Base-by-base conservation (phyloP, 1,140 invertebrate species). In the Palaemon carinicauda region DNA sequence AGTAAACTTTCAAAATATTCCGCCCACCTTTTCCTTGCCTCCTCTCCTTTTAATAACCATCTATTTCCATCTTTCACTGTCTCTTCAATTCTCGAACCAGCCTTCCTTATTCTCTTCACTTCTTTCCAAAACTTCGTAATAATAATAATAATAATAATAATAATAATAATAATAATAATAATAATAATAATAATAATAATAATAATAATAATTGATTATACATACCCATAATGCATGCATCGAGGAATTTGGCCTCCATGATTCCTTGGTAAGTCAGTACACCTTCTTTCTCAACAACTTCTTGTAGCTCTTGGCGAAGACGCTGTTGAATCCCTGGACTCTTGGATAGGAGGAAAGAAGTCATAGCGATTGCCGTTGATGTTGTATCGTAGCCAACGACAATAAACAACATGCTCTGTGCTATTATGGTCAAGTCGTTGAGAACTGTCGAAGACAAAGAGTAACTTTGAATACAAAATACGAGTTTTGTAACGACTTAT, bases 321-420 rank as follows among this genome's bases (percentile, higher is more conserved):
- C 31, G 51, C 91, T 52, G 91, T 90, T 88, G 87, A 0, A 21
- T 12, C 14, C 52, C 19, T 1, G 80, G 87, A 88, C 93, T 86
- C 52, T 89, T 89, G 5, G 92, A 92, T 31, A 93, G 90, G n/a
- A 89, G 84, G 82, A 91, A 92, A 3, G 90, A 56, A 7, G 90
- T 80, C 71, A 90, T 91, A 17, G 90, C 81, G 14, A 93, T 88
- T 0, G 92, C 88, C 41, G 90, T 90, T 7, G 92, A 90, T 9
- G 92, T 92, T 0, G 93, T 93, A 50, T 93, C 92, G 81, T 91
- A 93, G 33, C 92, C 92, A 75, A 91, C 91, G 14, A 92, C 21
- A 17, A 90, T 53, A 80, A 90, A 90, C 9, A 90, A 51, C 3
- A 90, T 75, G 31, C 82, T 65, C 81, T 90, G 90, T 7, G 89